Evolutionary conservation across 2,888 invertebrate species (phyloP).

Genomic region (Hypercompe scribonia): DNA sequence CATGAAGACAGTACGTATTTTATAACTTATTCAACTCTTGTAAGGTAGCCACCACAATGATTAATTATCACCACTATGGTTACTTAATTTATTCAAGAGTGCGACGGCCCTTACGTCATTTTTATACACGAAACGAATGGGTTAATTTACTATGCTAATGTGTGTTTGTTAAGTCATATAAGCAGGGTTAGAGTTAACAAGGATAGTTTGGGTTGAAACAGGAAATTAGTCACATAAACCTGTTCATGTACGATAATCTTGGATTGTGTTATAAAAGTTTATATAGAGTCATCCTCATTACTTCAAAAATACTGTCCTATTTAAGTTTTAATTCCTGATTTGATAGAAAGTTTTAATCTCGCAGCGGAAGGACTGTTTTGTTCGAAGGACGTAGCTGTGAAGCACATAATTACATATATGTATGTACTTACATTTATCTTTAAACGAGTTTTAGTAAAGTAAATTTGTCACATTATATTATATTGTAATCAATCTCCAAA

Average conservation of each 20-base stretch:
- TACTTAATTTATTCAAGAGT: constrained; percentile 57
- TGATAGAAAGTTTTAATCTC: not conserved
- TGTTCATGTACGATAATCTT: constrained; percentile 8
- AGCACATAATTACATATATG: too few species aligned
- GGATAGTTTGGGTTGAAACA: constrained; percentile 33
- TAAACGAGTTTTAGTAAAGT: not conserved
- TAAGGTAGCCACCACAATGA: constrained; percentile 36
- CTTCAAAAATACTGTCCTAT: not conserved
- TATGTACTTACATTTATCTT: not conserved
- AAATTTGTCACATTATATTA: not conserved
- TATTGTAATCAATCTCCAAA: not conserved
- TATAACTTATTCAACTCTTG: constrained; percentile 15
- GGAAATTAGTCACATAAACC: constrained; percentile 24
- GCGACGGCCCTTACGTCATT: constrained; percentile 53
- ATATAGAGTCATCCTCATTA: not conserved
- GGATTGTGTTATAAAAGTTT: constrained; percentile 16
- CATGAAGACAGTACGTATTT: constrained; percentile 2
- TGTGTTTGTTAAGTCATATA: constrained; percentile 62
- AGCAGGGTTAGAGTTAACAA: constrained; percentile 37
- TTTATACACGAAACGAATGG: constrained; percentile 60
- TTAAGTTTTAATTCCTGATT: not conserved
- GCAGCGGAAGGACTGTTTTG: not conserved
- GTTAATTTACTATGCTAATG: constrained; percentile 70
- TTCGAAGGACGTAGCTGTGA: not conserved
- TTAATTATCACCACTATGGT: constrained; percentile 52